Percentiles rank a stretch among this genome's conserved stretches.
These are phyloP conservation scores for Crocodylus rhombifer DNA, from an alignment of 2,797 vertebrate genomes.

Conservation along the genomic window DNA sequence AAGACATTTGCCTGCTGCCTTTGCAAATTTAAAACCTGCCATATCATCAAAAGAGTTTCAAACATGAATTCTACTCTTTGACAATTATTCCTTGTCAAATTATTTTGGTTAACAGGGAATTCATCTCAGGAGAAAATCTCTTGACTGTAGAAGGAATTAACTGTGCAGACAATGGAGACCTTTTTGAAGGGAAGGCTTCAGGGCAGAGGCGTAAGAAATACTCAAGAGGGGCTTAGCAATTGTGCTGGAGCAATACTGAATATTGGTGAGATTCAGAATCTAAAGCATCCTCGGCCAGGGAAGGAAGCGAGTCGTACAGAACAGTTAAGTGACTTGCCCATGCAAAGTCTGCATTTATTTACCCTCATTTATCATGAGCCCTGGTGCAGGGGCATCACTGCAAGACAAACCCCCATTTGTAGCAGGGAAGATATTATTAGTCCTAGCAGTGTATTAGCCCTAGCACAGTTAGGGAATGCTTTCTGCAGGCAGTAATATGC, in stretches of 20 bases:
- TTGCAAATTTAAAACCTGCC: slow-evolving; percentile 56
- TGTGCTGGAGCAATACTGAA: background rate
- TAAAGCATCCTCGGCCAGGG: background rate
- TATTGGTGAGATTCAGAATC: background rate
- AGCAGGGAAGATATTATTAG: too few relatives aligned
- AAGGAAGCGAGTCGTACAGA: too few relatives aligned
- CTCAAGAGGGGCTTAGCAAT: background rate
- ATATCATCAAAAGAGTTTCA: slow-evolving; percentile 58
- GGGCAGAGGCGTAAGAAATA: background rate
- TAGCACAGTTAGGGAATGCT: too few relatives aligned
- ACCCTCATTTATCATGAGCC: too few relatives aligned
- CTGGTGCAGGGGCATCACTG: too few relatives aligned
- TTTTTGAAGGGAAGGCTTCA: slow-evolving; percentile 34
- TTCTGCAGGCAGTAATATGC: too few relatives aligned
- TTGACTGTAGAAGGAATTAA: slow-evolving; percentile 54
- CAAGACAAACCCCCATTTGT: too few relatives aligned
- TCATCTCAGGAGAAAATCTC: slow-evolving; percentile 7
- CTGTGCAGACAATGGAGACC: background rate
- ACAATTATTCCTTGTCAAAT: slow-evolving; percentile 67
- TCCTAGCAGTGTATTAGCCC: too few relatives aligned
- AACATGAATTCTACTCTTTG: slow-evolving; percentile 53
- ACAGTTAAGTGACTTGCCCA: too few relatives aligned
- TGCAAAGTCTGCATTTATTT: too few relatives aligned
- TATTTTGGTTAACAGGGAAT: slow-evolving; percentile 50
- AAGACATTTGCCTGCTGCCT: slow-evolving; percentile 43